Percentiles rank a stretch among this genome's conserved stretches.
phyloP scores from a whole-genome alignment of 2,113 vertebrate species.

The Theropithecus gelada region DNA sequence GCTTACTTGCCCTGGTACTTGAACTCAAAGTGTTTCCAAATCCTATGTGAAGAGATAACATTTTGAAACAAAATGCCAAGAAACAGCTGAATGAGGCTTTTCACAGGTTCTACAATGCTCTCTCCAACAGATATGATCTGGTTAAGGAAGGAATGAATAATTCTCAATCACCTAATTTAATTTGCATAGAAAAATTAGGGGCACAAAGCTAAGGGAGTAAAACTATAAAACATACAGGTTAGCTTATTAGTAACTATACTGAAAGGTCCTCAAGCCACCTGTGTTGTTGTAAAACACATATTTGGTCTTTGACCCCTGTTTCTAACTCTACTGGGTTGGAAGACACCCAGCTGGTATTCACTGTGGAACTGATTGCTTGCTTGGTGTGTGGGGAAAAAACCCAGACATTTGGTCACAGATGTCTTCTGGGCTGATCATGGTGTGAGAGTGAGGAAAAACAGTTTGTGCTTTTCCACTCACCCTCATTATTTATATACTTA shows the following conservation, averaged over 20 bases:
- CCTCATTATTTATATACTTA: neutral
- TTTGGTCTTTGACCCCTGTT: neutral
- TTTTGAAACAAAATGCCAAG: conserved; percentile 69
- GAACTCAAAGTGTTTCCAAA: conserved; percentile 67
- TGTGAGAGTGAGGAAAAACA: neutral
- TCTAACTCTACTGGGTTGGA: neutral
- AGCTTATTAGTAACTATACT: conserved; percentile 33
- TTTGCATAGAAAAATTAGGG: conserved; percentile 23
- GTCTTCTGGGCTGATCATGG: neutral
- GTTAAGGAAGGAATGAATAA: neutral
- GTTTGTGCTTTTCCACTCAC: neutral
- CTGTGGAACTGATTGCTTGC: neutral
- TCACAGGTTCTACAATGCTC: conserved; percentile 22
- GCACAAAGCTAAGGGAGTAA: conserved; percentile 12
- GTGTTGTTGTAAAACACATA: neutral
- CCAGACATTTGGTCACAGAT: neutral
- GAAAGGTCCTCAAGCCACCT: conserved; percentile 30
- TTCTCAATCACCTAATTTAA: conserved; percentile 54
- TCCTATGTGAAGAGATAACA: conserved; percentile 68
- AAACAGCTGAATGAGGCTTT: conserved; percentile 35
- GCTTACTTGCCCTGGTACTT: conserved; percentile 57
- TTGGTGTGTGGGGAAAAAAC: neutral
- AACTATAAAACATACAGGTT: neutral
- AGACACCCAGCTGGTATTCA: neutral
- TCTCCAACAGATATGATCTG: neutral